Conservation (phyloP, 2,888 invertebrate species). For the Falcaria lacertinaria region DNA sequence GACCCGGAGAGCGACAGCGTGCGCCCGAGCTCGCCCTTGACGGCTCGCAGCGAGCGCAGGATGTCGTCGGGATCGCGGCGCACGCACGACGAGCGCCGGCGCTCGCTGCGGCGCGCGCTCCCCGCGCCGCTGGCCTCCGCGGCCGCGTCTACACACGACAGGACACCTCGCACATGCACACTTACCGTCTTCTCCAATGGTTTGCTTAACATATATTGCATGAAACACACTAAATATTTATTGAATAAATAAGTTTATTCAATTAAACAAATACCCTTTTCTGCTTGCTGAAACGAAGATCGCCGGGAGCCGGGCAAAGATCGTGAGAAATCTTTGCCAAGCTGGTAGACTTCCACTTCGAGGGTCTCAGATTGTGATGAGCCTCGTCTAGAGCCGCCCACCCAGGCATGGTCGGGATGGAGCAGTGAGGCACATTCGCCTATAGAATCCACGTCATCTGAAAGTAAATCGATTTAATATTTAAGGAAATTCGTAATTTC, state of each 20-base stretch:
- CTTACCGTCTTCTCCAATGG: constrained; percentile 6
- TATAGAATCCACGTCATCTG: constrained; percentile 86
- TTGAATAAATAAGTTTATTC: too few relatives aligned
- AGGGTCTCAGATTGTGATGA: constrained; percentile 94
- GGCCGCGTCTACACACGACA: constrained; percentile 38
- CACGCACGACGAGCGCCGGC: constrained; percentile 89
- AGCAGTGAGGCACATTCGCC: constrained; percentile 87
- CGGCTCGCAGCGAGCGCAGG: constrained; percentile 88
- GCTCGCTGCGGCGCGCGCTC: constrained; percentile 75
- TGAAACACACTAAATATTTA: too few relatives aligned
- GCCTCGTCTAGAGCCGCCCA: constrained; percentile 87
- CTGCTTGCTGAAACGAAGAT: constrained; percentile 89
- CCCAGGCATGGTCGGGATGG: constrained; percentile 93
- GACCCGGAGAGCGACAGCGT: constrained; percentile 89
- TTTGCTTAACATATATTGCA: constrained; percentile 5
- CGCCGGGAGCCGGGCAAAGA: constrained; percentile 91
- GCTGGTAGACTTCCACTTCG: constrained; percentile 90
- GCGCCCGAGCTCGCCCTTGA: constrained; percentile 89
- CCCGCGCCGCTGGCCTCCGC: constrained; percentile 36
- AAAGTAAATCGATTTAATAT: constrained; percentile 12
- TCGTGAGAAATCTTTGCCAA: constrained; percentile 91
- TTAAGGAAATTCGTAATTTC: background rate
- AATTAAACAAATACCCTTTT: constrained; percentile 62
- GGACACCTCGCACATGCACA: constrained; percentile 20
- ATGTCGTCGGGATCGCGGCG: constrained; percentile 92